These are phyloP conservation scores for Apis laboriosa DNA, from an alignment of 1,140 invertebrate species.

Conservation along the genomic window DNA sequence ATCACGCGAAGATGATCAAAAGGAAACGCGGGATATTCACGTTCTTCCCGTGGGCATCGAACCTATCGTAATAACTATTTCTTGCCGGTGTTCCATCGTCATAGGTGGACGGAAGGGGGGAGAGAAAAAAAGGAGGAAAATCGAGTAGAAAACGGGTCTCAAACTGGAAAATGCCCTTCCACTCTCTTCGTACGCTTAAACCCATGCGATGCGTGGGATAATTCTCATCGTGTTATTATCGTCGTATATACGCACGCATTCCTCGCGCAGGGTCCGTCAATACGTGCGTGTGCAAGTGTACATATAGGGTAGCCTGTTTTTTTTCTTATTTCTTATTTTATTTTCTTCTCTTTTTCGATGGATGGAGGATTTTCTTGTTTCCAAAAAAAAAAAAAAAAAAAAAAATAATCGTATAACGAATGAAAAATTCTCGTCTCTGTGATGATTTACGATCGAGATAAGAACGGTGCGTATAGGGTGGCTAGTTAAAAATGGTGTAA, in stretches of 20 bases:
- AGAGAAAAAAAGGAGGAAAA: slow-evolving; percentile 41
- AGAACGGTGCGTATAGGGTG: not conserved
- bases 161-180: slow-evolving; percentile 53
- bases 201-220: slow-evolving; percentile 75
- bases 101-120: not conserved
- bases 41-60: slow-evolving; percentile 50
- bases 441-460: not conserved
- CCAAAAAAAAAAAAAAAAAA: not conserved
- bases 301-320: slow-evolving; percentile 3
- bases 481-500: not conserved
- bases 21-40: slow-evolving; percentile 46
- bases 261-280: slow-evolving; percentile 33
- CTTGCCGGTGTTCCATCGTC: slow-evolving; percentile 23
- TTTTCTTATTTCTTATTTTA: not conserved
- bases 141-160: slow-evolving; percentile 53
- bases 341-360: not conserved
- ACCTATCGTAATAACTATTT: slow-evolving; percentile 57
- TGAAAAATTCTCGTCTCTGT: not conserved
- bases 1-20: slow-evolving; percentile 42
- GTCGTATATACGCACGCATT: slow-evolving; percentile 63
- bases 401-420: not conserved
- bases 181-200: slow-evolving; percentile 50
- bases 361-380: not conserved
- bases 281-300: slow-evolving; percentile 34
- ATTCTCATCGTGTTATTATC: slow-evolving; percentile 78